phyloP scores from a whole-genome alignment of 2,797 vertebrate genomes.

The Prunella strophiata region DNA sequence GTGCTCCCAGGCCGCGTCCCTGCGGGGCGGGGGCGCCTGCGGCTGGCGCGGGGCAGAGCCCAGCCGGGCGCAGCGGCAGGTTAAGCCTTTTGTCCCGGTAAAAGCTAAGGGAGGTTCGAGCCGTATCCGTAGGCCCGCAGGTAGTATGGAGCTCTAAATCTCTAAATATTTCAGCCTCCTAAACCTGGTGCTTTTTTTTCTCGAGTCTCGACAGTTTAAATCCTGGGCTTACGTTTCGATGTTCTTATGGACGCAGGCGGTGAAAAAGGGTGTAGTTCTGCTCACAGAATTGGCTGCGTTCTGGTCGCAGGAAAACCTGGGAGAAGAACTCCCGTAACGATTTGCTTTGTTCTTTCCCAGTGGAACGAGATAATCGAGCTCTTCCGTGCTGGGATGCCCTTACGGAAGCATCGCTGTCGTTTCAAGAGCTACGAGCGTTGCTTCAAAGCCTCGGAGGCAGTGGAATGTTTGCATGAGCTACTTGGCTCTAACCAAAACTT shows the following conservation, averaged over 20 bases:
- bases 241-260: fast-evolving
- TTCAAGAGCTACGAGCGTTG: conserved; percentile 90
- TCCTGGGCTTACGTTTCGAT: not conserved
- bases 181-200: not conserved
- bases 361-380: conserved; percentile 96
- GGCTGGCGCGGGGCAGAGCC: no score
- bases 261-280: fast-evolving
- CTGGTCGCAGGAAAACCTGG: fast-evolving
- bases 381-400: conserved; percentile 90
- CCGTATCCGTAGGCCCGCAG: fast-evolving
- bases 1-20: not conserved
- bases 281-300: fast-evolving
- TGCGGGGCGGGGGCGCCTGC: fast-evolving
- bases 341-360: conserved; percentile 66
- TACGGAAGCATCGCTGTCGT: conserved; percentile 87
- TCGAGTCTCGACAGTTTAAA: not conserved
- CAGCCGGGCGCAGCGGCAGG: no score
- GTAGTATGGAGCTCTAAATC: not conserved
- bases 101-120: not conserved
- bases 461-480: conserved; percentile 88
- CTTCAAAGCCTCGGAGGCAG: conserved; percentile 89
- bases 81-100: not conserved
- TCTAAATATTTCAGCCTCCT: no score
- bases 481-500: conserved; percentile 90
- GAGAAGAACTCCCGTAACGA: not conserved